Evolutionary conservation across 2,113 vertebrate genomes (phyloP).

Genomic region (Thamnaconus septentrionalis): DNA sequence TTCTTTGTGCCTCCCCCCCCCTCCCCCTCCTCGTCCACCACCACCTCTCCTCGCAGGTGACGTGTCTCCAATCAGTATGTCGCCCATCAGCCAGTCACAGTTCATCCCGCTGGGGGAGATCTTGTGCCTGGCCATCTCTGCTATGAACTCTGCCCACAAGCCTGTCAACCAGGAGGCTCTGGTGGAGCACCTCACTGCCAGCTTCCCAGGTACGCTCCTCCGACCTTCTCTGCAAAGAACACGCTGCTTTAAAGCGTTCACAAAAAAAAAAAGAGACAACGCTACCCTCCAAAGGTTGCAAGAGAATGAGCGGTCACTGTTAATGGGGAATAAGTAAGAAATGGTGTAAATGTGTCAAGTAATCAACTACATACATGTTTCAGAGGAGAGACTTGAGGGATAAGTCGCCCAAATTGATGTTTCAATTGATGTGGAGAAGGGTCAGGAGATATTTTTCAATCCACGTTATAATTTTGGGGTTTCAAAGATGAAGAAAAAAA

Average conservation of each 20-base stretch:
- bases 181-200: conserved; percentile 96
- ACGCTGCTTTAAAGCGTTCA: too few relatives aligned
- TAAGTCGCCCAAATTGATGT: too few relatives aligned
- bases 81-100: conserved; percentile 98
- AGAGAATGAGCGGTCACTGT: not conserved
- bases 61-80: conserved; percentile 99
- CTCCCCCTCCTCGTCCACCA: not conserved
- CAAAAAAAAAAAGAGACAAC: too few relatives aligned
- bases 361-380: too few relatives aligned
- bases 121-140: conserved; percentile 97
- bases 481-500: too few relatives aligned
- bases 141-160: conserved; percentile 97
- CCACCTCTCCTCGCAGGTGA: conserved; percentile 83
- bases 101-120: conserved; percentile 99
- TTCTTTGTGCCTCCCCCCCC: conserved; percentile 26
- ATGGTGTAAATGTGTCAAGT: too few relatives aligned
- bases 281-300: too few relatives aligned
- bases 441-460: too few relatives aligned
- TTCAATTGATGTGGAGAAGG: too few relatives aligned
- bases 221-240: not conserved
- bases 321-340: not conserved
- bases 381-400: too few relatives aligned
- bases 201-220: conserved; percentile 91
- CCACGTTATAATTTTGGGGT: too few relatives aligned
- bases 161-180: conserved; percentile 97